Percentiles rank a stretch among this genome's conserved stretches.
Evolutionary conservation across 2,113 vertebrate species (phyloP).

Genomic region (Martes martes): DNA sequence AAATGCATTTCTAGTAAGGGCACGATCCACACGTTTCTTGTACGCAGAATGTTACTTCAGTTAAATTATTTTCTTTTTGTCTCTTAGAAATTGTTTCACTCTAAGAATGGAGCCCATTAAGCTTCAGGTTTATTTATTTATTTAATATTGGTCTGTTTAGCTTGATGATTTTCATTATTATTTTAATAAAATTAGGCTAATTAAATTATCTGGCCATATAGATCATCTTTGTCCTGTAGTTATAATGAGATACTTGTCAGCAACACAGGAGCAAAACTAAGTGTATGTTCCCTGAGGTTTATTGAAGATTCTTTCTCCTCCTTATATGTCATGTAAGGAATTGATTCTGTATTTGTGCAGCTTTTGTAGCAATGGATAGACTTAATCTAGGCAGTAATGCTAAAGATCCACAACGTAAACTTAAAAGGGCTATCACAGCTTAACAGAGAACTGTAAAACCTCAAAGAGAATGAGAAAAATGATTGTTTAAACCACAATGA

Average conservation of each 20-base stretch:
- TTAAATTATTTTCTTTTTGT: not conserved
- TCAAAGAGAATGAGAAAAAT: slow-evolving; percentile 35
- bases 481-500: not conserved
- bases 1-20: not conserved
- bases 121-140: not conserved
- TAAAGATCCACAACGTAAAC: not conserved
- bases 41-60: not conserved
- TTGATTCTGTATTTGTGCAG: not conserved
- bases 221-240: not conserved
- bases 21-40: not conserved
- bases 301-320: not conserved
- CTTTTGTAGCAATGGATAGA: not conserved
- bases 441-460: slow-evolving; percentile 7
- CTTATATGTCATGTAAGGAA: not conserved
- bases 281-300: not conserved
- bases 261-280: not conserved
- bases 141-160: not conserved
- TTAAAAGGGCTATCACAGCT: not conserved
- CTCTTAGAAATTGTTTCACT: not conserved
- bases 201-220: not conserved
- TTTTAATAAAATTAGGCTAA: not conserved
- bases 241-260: not conserved
- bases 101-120: not conserved
- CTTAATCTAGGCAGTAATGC: not conserved
- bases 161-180: not conserved